These are phyloP conservation scores for Lycorma delicatula DNA, from an alignment of 1,140 invertebrate genomes.

Conservation along the genomic window DNA sequence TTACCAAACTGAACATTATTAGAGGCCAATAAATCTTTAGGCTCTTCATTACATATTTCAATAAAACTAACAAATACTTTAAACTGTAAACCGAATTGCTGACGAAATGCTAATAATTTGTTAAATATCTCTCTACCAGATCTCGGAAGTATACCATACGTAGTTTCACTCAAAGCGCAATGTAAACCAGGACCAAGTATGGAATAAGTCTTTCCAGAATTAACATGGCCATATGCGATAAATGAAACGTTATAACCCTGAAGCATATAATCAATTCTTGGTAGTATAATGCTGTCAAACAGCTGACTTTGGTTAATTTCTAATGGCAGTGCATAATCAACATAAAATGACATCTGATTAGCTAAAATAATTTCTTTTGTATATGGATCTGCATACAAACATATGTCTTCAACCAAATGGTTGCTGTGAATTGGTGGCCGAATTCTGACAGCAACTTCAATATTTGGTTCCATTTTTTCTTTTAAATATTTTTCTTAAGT, in stretches of 20 bases:
- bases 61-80: constrained; percentile 15
- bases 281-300: neutral
- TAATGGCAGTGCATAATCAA: neutral
- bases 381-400: neutral
- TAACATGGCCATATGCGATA: constrained; percentile 9
- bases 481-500: neutral
- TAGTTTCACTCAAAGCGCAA: neutral
- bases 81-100: constrained; percentile 5
- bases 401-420: neutral
- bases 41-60: constrained; percentile 10
- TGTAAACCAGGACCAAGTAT: constrained; percentile 1
- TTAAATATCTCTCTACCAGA: constrained; percentile 11
- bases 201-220: constrained; percentile 14
- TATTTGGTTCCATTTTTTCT: neutral
- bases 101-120: neutral
- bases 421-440: neutral
- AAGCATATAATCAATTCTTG: constrained; percentile 1
- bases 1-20: neutral
- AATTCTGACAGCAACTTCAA: neutral
- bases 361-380: neutral
- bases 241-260: constrained; percentile 12
- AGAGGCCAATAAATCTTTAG: constrained; percentile 1
- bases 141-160: constrained; percentile 10
- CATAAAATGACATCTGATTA: constrained; percentile 1
- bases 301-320: constrained; percentile 1